Base-by-base conservation (phyloP, 2,797 vertebrate genomes). In the Hipposideros larvatus region DNA sequence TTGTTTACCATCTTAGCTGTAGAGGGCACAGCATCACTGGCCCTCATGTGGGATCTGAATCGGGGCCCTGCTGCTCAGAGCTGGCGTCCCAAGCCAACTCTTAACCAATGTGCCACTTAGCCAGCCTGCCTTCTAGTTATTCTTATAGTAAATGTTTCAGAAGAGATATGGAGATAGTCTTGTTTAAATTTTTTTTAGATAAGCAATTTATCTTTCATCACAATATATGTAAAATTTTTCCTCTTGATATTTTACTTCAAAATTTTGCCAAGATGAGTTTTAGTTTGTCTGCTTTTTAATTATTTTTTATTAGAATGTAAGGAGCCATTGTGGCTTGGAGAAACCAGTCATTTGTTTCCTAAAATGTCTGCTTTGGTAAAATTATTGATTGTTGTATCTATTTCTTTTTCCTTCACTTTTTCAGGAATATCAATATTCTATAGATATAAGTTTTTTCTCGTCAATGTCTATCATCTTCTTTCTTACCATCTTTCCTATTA, bases 261-360 rank as follows among this genome's bases (percentile, higher is more conserved):
- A 91, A n/a, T 87, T 78, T 82, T 87, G 46, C 37, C 51, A 68
- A 59, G 31, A 28, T 65, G 9, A 6, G 26, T 77, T 90, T 87
- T 37, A 41, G 53, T 55, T 66, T 70, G 37, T 6, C 4, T 77
- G 14, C 1, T 87, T 90, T 88, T 71, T 1, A 83, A 83, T 71
- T 90, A 51, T 59, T 91, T 92, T 92, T 90, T 80, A 26, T 28
- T 80, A 34, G 13, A 86, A 75, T 91, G 10, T 10, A 92, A 34
- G n/a, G 11, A 86, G 9, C 16, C 13, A 77, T 28, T 79, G 68
- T 86, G 66, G 57, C 80, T 28, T n/a, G 46, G 75, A 63, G 59
- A 53, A 2, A 87, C 15, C n/a, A 9, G 11, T 66, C 10, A 77
- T 41, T 80, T 86, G 83, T 84, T 26, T 14, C 77, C 31, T 34